Base-by-base conservation (phyloP, 2,113 vertebrate genomes). In the Dissostichus mawsoni region DNA sequence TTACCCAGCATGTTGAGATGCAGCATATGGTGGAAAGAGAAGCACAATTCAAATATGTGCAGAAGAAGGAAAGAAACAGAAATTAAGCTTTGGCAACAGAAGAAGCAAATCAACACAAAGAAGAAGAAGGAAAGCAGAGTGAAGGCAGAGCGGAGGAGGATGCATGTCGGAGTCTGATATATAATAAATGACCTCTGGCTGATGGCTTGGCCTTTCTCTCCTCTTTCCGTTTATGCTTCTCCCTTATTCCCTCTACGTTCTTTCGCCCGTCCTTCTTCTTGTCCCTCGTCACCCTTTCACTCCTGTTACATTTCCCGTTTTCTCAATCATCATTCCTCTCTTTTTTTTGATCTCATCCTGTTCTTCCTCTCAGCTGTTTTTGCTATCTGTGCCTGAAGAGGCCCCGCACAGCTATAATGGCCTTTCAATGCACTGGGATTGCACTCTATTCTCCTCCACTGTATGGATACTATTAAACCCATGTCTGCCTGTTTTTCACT, bases 121-220 rank as follows among this genome's bases (percentile, higher is more conserved):
- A 70, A 41, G 66, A 36, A 69, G 12, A 72, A 18, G 52, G 55
- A 48, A 67, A 64, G 29, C 53, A 72, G 12, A 52, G 41, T 18
- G 53, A 48, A 69, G 16, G 55, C 67, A 65, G 57, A 76, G 57
- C 68, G 3, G 79, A 65, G 59, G 53, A 55, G 67, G 50, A 14
- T 9, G 70, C 18, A 61, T 56, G 76, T 16, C 11, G 29, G 13
- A 52, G 76, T 88, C 65, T 86, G 80, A 91, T 93, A 87, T 90
- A 93, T 91, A 88, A 92, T 93, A 83, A 81, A 93, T 94, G 85
- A 91, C 71, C 81, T 77, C 88, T 78, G 75, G 78, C 88, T 88
- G 87, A 85, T 71, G 74, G 69, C 18, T 64, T 75, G 65, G 78
- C 69, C 64, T 87, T 80, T 76, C 74, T 74, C 73, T 80, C 80